Percentiles rank a stretch among this genome's conserved stretches.
Evolutionary conservation across 2,797 vertebrate species (phyloP).

Genomic region (Coregonus sp.): DNA sequence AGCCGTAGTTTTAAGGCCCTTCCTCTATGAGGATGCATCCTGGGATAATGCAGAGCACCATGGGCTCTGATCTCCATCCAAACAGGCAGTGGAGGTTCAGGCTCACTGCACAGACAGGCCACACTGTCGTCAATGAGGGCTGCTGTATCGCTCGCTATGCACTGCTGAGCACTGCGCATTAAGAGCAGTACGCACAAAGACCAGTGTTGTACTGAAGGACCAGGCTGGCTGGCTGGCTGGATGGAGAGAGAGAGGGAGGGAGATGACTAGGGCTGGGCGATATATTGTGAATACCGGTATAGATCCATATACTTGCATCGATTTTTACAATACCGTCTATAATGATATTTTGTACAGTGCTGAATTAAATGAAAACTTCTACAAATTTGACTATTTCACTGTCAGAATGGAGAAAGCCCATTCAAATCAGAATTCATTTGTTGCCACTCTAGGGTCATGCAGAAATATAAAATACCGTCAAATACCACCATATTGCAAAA

Average conservation of each 20-base stretch:
- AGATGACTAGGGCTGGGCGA: background rate
- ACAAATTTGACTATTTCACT: too few species aligned
- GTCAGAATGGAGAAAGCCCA: too few species aligned
- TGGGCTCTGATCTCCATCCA: background rate
- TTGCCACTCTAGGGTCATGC: too few species aligned
- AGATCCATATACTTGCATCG: too few species aligned
- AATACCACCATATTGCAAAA: too few species aligned
- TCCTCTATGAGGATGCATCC: background rate
- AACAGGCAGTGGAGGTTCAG: conserved; percentile 8
- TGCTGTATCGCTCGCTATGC: background rate
- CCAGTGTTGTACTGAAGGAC: background rate
- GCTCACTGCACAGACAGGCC: background rate
- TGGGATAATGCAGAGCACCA: background rate
- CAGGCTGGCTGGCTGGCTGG: background rate
- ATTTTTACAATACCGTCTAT: too few species aligned
- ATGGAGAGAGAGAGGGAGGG: background rate
- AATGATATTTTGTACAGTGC: too few species aligned
- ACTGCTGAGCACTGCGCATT: conserved; percentile 3
- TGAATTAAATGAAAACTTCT: too few species aligned
- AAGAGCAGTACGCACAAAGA: background rate
- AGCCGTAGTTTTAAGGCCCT: background rate
- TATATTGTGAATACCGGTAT: too few species aligned
- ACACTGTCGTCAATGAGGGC: background rate
- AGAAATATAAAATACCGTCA: too few species aligned
- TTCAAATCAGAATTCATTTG: too few species aligned